Evolutionary conservation across 2,113 vertebrate genomes (phyloP), one percentile per base, ranked within the genome.

Genomic region (Phyllostomus hastatus): DNA sequence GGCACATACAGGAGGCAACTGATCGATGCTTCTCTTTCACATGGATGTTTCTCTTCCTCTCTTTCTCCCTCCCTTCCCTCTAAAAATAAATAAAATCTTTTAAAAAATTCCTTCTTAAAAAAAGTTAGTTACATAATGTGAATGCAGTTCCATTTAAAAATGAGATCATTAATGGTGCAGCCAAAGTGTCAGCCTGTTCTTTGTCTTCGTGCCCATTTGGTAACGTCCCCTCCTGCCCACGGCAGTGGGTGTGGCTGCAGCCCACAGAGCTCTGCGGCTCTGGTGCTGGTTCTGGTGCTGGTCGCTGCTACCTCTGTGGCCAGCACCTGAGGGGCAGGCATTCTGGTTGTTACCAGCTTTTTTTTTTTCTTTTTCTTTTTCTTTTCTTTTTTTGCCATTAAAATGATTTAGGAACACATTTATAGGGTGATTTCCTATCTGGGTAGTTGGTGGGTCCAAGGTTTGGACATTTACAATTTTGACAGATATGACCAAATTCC

Each of bases 201-300:
- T 52, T 24, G n/a, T 38, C 59, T 67, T 79, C 28, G 8, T 12
- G 78, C 28, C 50, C 10, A 0, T 6, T 2, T 22, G 2, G 0
- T 12, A 8, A 4, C 4, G 2, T 10, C 19, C 20, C 3, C 33
- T 28, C 22, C 35, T 72, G 16, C 6, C 14, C 4, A 0, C 0
- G 0, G 61, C 4, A 0, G 38, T 0, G 0, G 28, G 22, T 5
- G 35, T 1, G 24, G 26, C 52, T 12, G 8, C 1, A 0, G 16
- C 7, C 22, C 4, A 1, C 10, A 5, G 10, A 9, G 11, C 48
- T 4, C 17, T 9, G 4, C 2, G 0, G 5, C 31, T 33, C 5
- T 11, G 14, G 6, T 19, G 16, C 3, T 1, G 3, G 24, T 15
- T 33, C 5, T 11, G 14, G 6, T 19, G 16, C 3, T 1, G 3